A percentile compares a stretch with the other conserved stretches of the same genome.
Evolutionary conservation across 2,113 vertebrate genomes (phyloP).

Genomic region (Trochalopteron elliotii): DNA sequence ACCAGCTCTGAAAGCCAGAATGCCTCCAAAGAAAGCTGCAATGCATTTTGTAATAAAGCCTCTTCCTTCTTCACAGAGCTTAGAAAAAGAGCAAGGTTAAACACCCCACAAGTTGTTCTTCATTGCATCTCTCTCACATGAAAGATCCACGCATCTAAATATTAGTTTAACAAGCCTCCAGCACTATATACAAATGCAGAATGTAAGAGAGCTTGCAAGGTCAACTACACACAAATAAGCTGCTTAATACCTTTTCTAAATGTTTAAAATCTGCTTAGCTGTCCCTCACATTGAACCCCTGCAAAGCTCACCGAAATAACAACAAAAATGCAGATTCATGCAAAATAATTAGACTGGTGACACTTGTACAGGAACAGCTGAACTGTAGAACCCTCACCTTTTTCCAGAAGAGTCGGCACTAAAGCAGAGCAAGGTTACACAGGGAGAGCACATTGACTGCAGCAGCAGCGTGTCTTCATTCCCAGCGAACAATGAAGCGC

Average conservation of each 20-base stretch:
- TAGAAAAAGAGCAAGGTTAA: neutral
- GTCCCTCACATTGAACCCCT: neutral
- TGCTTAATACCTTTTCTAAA: constrained; percentile 9
- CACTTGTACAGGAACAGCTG: neutral
- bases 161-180: neutral
- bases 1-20: neutral
- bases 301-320: neutral
- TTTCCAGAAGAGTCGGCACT: constrained; percentile 18
- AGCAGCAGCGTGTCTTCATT: constrained; percentile 46
- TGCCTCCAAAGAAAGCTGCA: neutral
- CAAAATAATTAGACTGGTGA: neutral
- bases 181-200: neutral
- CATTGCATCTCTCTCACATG: neutral
- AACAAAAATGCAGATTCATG: neutral
- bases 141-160: neutral
- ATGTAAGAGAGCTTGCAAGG: constrained; percentile 6
- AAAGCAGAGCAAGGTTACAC: constrained; percentile 42
- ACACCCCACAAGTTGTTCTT: neutral
- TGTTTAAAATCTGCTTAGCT: neutral
- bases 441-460: constrained; percentile 8
- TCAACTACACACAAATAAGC: constrained; percentile 29
- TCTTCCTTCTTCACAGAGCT: neutral
- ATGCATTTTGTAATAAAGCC: neutral
- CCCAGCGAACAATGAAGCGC: neutral
- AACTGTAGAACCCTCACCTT: constrained; percentile 12